These are phyloP conservation scores for Pao palembangensis DNA, from an alignment of 2,113 vertebrate genomes.

Conservation along the genomic window DNA sequence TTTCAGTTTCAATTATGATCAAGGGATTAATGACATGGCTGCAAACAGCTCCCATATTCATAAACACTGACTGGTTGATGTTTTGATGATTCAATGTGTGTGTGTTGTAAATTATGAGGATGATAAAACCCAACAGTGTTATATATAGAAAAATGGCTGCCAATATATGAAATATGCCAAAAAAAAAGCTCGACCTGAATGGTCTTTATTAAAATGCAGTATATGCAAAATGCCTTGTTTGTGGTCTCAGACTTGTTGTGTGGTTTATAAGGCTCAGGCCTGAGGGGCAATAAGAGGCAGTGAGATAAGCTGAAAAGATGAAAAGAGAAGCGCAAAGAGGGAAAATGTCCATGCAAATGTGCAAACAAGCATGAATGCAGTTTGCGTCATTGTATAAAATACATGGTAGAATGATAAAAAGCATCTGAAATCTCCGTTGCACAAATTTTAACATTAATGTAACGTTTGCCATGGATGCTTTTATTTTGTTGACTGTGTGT, in stretches of 20 bases:
- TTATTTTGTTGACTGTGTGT: too few relatives aligned
- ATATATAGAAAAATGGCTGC: not conserved
- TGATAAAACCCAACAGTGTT: conserved; percentile 2
- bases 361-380: too few relatives aligned
- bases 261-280: not conserved
- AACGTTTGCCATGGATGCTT: too few relatives aligned
- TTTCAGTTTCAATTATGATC: not conserved
- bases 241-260: conserved; percentile 21
- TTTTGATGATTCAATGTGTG: not conserved
- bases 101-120: conserved; percentile 14
- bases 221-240: conserved; percentile 60
- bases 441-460: too few relatives aligned
- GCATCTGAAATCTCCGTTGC: too few relatives aligned
- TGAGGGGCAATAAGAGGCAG: not conserved
- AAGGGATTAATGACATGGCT: conserved; percentile 2
- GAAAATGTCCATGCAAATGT: too few relatives aligned
- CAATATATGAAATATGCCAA: too few relatives aligned
- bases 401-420: too few relatives aligned
- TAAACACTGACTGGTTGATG: conserved; percentile 10
- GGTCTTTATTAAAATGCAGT: conserved; percentile 62
- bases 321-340: too few relatives aligned
- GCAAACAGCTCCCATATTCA: conserved; percentile 1
- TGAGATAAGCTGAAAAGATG: too few relatives aligned
- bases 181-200: conserved; percentile 39
- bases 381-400: too few relatives aligned